Base-by-base conservation (phyloP, 1,140 invertebrate species). In the Philotrypesis tridentata region DNA sequence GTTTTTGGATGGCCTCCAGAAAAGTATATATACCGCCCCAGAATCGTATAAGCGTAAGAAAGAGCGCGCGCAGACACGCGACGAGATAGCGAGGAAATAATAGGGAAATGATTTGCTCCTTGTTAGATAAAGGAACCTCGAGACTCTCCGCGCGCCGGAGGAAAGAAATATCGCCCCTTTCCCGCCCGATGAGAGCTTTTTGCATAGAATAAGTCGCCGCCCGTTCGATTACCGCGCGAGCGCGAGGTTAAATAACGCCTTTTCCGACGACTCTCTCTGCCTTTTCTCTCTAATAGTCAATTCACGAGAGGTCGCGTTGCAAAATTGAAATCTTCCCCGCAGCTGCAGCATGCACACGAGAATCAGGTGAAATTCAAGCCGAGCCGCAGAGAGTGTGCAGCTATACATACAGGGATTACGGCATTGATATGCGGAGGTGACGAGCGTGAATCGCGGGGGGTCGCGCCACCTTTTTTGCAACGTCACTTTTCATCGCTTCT, bases 91-190 rank as follows among this genome's bases (percentile, higher is more conserved):
- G 89, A 90, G 89, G 89, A 91, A 91, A 91, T 92, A 92, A 92
- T 92, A 92, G 91, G 90, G 91, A 92, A 92, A 92, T 92, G 90
- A 92, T 92, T 92, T 91, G 91, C 90, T 92, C 90, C 91, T 91
- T 92, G 91, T 91, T 92, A 92, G 91, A 92, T 92, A 92, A 92
- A 92, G 90, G 33, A 37, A 9, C n/a, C 33, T 37, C 33, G 33
- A 37, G 33, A 37, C 33, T 37, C 3, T 37, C 4, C 33, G n/a
- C n/a, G n/a, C n/a, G n/a, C n/a, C n/a, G n/a, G n/a, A 5, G 78
- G 89, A 91, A 91, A 91, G 90, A 91, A 92, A 90, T 91, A 91
- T 91, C 89, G 88, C 89, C 83, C 84, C 85, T 85, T 87, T 88
- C 82, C 80, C 55, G 48, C 65, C 25, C 37, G 29, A 67, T 17